Percentiles rank a stretch among this genome's conserved stretches.
Conservation (phyloP, 2,113 vertebrate genomes). For the Paradisaea rubra region DNA sequence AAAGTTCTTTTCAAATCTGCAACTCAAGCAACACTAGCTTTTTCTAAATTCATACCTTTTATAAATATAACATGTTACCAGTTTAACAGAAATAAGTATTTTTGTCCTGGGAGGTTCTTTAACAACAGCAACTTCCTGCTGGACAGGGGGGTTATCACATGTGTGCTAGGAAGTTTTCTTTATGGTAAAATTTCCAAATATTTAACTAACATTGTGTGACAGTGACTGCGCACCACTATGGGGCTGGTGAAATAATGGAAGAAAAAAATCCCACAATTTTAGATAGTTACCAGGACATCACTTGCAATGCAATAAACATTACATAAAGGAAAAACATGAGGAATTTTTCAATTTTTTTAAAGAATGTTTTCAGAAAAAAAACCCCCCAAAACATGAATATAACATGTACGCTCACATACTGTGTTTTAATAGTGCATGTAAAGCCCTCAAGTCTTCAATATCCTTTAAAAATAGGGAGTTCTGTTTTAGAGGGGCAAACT, state of each 20-base stretch:
- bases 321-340: not conserved
- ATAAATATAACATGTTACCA: rapidly evolving
- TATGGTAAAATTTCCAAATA: not conserved
- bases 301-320: not conserved
- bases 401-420: not conserved
- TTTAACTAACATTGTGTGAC: not conserved
- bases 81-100: not conserved
- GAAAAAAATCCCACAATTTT: not conserved
- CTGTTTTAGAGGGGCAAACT: not conserved
- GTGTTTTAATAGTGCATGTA: not conserved
- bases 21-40: not conserved
- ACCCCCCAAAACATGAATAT: rapidly evolving
- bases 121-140: not conserved
- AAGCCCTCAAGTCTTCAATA: not conserved
- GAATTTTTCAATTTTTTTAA: not conserved
- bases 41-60: not conserved
- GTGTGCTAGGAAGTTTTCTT: not conserved
- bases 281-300: not conserved
- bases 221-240: not conserved
- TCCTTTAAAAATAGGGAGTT: not conserved
- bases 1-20: not conserved
- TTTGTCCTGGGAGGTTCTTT: not conserved
- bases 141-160: not conserved
- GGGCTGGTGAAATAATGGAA: not conserved
- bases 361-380: not conserved